phyloP scores from a whole-genome alignment of 2,888 invertebrate species.

The Blera fallax region DNA sequence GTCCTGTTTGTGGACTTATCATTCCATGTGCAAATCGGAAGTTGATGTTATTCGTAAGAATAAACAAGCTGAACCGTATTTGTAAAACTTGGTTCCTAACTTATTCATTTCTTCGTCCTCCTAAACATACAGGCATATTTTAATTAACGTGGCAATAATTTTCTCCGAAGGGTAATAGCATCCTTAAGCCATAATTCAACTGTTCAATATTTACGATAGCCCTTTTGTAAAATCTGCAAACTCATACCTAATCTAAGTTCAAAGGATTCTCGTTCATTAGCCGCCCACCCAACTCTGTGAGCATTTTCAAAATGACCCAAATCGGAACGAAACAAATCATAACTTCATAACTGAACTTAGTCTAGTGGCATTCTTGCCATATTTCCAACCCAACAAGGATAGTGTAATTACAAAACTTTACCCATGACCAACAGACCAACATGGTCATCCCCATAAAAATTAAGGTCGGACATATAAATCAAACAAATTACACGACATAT shows the following conservation, averaged over 20 bases:
- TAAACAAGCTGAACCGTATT: too few relatives aligned
- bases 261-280: conserved; percentile 51
- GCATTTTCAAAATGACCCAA: conserved; percentile 28
- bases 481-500: conserved; percentile 64
- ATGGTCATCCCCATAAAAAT: conserved; percentile 60
- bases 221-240: not conserved
- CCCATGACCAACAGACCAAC: conserved; percentile 40
- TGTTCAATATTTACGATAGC: not conserved
- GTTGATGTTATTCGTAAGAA: too few relatives aligned
- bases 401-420: conserved; percentile 64
- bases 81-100: too few relatives aligned
- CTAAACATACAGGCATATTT: not conserved
- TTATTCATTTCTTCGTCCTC: too few relatives aligned
- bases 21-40: too few relatives aligned
- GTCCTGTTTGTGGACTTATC: too few relatives aligned
- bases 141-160: not conserved
- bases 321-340: conserved; percentile 31
- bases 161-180: not conserved
- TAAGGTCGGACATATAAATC: conserved; percentile 64
- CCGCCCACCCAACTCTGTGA: not conserved
- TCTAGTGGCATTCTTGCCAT: not conserved
- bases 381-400: not conserved
- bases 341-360: conserved; percentile 24
- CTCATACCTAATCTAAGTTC: conserved; percentile 21
- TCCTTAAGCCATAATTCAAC: not conserved